phyloP scores from a whole-genome alignment of 2,888 invertebrate genomes.

The Aporophyla nigra region DNA sequence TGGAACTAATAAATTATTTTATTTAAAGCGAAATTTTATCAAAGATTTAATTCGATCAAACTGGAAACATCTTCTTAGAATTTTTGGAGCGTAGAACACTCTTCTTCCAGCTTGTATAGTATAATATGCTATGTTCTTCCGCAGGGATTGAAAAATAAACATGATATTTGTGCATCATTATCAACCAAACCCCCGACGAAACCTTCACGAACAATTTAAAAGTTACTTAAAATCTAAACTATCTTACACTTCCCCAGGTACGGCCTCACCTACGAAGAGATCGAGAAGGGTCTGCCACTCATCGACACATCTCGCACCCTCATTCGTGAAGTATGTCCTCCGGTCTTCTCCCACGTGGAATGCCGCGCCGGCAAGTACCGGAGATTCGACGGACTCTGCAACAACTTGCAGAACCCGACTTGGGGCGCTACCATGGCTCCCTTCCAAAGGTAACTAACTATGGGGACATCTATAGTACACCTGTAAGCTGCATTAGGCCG shows the following conservation, averaged over 20 bases:
- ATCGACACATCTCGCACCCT: conserved; percentile 97
- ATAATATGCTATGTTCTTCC: neutral
- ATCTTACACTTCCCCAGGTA: conserved; percentile 90
- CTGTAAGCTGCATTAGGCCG: neutral
- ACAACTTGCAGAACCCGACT: conserved; percentile 96
- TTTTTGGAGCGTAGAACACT: neutral
- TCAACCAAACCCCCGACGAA: neutral
- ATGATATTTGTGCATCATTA: neutral
- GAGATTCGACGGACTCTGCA: conserved; percentile 96
- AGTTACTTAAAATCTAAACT: neutral
- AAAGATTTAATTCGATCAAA: neutral
- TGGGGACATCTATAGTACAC: neutral
- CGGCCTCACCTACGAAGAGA: conserved; percentile 95
- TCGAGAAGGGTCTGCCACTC: conserved; percentile 96
- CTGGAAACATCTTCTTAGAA: neutral
- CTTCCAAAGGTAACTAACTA: conserved; percentile 92
- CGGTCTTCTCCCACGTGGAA: conserved; percentile 96
- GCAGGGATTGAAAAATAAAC: no score
- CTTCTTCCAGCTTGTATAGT: neutral
- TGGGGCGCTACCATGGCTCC: conserved; percentile 97
- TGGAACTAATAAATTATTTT: neutral
- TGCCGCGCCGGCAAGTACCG: conserved; percentile 97
- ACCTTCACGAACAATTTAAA: neutral
- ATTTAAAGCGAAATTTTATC: no score
- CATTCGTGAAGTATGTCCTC: conserved; percentile 96